Conservation (phyloP, 2,113 vertebrate species). For the Hylia prasina region DNA sequence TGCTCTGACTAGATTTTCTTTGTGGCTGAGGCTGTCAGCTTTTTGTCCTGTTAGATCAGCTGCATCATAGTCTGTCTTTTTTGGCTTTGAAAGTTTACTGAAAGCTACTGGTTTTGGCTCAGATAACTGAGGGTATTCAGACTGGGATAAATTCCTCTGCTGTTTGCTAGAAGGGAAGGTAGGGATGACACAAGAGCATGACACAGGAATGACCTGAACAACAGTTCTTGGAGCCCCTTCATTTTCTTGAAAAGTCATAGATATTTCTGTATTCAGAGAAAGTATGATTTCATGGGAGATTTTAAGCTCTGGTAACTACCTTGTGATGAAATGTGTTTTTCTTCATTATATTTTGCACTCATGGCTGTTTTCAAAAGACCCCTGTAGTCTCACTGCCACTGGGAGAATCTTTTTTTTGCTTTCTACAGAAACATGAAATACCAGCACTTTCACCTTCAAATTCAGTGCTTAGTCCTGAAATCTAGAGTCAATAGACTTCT, state of each 20-base stretch:
- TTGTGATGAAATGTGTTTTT: neutral
- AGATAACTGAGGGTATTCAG: neutral
- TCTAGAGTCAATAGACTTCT: neutral
- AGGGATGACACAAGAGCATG: rapidly evolving
- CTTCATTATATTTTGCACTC: neutral
- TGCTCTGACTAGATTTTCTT: neutral
- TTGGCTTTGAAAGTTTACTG: neutral
- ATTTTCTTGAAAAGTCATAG: neutral
- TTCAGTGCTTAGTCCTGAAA: neutral
- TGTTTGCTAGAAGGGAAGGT: neutral
- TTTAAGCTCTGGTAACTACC: neutral
- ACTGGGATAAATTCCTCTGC: neutral
- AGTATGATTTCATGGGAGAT: neutral
- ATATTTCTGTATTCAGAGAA: neutral
- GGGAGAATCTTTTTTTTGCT: neutral
- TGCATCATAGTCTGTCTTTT: neutral
- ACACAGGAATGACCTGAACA: neutral
- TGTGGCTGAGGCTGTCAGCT: neutral
- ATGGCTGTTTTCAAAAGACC: neutral
- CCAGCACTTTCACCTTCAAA: neutral
- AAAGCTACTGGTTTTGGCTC: neutral
- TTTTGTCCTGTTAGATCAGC: neutral
- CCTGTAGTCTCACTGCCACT: neutral
- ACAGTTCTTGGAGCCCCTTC: neutral
- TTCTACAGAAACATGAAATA: neutral